Conservation (phyloP, 2,888 invertebrate species). For the Oeneis ivallda region DNA sequence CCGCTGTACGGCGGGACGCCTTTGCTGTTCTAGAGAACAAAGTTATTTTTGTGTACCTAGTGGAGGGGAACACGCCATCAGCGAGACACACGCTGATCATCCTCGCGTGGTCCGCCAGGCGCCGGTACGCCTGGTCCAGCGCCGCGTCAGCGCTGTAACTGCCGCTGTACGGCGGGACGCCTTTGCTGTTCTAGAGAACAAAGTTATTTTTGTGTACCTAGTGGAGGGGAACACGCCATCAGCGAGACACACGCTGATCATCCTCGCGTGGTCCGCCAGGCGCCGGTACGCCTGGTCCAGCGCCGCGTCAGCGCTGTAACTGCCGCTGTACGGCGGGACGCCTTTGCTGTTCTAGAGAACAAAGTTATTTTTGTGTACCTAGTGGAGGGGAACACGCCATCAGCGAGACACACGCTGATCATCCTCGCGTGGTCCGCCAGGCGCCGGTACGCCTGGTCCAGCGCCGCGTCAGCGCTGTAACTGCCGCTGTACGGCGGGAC, state of each 20-base stretch:
- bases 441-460: slow-evolving; percentile 91
- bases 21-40: slow-evolving; percentile 54
- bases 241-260: slow-evolving; percentile 91
- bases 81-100: slow-evolving; percentile 93
- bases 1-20: slow-evolving; percentile 80
- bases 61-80: slow-evolving; percentile 95
- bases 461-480: slow-evolving; percentile 79
- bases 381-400: slow-evolving; percentile 95
- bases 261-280: slow-evolving; percentile 94
- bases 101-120: slow-evolving; percentile 94
- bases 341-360: slow-evolving; percentile 57
- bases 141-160: slow-evolving; percentile 81
- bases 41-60: no score
- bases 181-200: slow-evolving; percentile 55
- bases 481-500: slow-evolving; percentile 81
- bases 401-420: slow-evolving; percentile 91
- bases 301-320: slow-evolving; percentile 80
- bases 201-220: no score
- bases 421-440: slow-evolving; percentile 96
- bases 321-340: slow-evolving; percentile 80
- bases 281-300: slow-evolving; percentile 91
- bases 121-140: slow-evolving; percentile 90
- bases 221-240: slow-evolving; percentile 96
- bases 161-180: slow-evolving; percentile 80
- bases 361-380: no score